Base-by-base conservation (phyloP, 2,888 invertebrate genomes). In the Cerastis leucographa region DNA sequence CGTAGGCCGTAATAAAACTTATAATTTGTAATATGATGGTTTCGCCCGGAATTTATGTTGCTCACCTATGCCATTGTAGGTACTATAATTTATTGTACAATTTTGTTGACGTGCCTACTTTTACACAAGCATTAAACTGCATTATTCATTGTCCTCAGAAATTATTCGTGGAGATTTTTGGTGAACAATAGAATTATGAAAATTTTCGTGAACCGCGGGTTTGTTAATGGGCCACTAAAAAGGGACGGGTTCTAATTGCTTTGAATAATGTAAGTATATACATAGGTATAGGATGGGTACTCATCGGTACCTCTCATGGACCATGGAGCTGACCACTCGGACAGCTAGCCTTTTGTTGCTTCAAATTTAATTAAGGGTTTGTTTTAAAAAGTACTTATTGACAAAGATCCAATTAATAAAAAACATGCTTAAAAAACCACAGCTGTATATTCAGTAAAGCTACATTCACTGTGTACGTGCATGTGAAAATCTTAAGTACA, bases 231-330 rank as follows among this genome's bases (percentile, higher is more conserved):
- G 81, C 88, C 89, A 89, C 91, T 90, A 89, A 90, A 92, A 94
- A 93, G 93, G 94, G 93, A 91, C 90, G 88, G 89, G 85, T 88
- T 91, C 90, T 94, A 94, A 95, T 94, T 94, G 92, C 92, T 92
- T 91, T 94, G 91, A 94, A 95, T 93, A 92, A 94, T 92, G 90
- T 91, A 90, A 85, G 87, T 88, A 86, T 90, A 65, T 73, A 62
- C 25, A 56, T 71, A 61, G 19, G 51, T 79, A 89, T 87, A 87
- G 81, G 85, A 89, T 87, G 87, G 81, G 85, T 90, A 90, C 91
- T 90, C 90, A 91, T 91, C 88, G 85, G 83, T 87, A 90, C 88
- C 85, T 90, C 83, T 86, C 78, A 85, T 87, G 79, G 85, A 88
- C 87, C 83, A 86, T 87, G 80, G 85, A 88, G 87, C 83, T 87